phyloP scores from a whole-genome alignment of 2,113 vertebrate species.

The Megaleporinus macrocephalus region DNA sequence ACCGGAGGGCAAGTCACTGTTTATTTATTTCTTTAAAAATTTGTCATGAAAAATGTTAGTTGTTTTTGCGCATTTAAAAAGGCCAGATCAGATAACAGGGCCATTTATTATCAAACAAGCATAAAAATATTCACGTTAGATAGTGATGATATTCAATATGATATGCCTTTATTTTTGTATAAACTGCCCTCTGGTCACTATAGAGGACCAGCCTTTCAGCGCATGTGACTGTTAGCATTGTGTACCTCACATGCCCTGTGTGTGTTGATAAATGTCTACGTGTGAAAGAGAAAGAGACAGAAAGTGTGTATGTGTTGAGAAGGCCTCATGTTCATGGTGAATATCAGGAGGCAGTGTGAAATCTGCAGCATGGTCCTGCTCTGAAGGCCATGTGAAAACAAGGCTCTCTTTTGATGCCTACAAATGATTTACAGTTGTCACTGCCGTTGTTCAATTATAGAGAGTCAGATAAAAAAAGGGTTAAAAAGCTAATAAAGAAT shows the following conservation, averaged over 20 bases:
- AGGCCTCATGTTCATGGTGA: constrained; percentile 72
- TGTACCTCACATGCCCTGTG: constrained; percentile 36
- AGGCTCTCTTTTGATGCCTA: constrained; percentile 70
- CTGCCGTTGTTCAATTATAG: neutral
- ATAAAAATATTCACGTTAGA: neutral
- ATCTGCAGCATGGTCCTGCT: constrained; percentile 63
- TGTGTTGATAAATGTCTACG: constrained; percentile 31
- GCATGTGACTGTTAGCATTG: neutral
- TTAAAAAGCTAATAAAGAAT: too few species aligned
- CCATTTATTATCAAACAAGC: too few species aligned
- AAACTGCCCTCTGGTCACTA: neutral
- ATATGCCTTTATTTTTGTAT: neutral
- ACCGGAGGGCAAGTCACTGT: constrained; percentile 73
- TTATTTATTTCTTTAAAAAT: neutral
- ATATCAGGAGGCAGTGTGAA: constrained; percentile 77
- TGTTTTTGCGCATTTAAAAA: neutral
- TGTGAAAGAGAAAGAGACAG: constrained; percentile 16
- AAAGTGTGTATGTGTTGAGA: constrained; percentile 37
- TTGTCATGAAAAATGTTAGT: neutral
- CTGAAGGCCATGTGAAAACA: constrained; percentile 62
- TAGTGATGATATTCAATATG: too few species aligned
- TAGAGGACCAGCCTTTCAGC: neutral
- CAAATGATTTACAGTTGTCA: constrained; percentile 55
- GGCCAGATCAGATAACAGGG: too few species aligned
- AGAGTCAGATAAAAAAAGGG: neutral